phyloP scores from a whole-genome alignment of 92 coral and sea anemone genomes.

The Actinernus sp. region DNA sequence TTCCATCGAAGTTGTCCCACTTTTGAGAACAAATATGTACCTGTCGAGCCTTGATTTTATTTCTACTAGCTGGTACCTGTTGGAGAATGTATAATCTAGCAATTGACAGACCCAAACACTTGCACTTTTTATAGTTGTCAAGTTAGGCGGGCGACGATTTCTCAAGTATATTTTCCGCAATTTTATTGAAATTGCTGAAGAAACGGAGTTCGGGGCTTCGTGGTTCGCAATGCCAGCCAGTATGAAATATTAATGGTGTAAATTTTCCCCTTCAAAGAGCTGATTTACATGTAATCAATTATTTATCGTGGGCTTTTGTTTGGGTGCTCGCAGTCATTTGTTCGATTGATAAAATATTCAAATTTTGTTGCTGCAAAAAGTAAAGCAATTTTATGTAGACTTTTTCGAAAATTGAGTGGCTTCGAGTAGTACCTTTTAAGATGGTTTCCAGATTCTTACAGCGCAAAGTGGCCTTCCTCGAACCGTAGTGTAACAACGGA shows the following conservation, averaged over 20 bases:
- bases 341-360: constrained; percentile 95
- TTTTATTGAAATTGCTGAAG: constrained; percentile 30
- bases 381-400: constrained; percentile 72
- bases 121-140: not conserved
- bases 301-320: constrained; percentile 78
- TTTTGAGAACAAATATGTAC: constrained; percentile 10
- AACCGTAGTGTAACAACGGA: not conserved
- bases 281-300: constrained; percentile 91
- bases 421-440: not conserved
- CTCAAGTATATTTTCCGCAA: not conserved
- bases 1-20: constrained; percentile 11
- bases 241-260: constrained; percentile 92
- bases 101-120: not conserved
- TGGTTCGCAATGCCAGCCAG: constrained; percentile 65
- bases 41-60: constrained; percentile 29
- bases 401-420: constrained; percentile 62
- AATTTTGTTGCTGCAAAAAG: constrained; percentile 90
- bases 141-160: not conserved
- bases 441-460: not conserved
- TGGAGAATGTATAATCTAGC: constrained; percentile 7
- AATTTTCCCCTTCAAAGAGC: constrained; percentile 87
- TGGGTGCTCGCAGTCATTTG: constrained; percentile 84
- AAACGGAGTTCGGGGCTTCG: constrained; percentile 30
- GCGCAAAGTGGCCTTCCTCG: not conserved
- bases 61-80: constrained; percentile 58